Evolutionary conservation across 2,797 vertebrate species (phyloP), one percentile per base, ranked within the genome.

Genomic region (Melanotaenia pygmaea): DNA sequence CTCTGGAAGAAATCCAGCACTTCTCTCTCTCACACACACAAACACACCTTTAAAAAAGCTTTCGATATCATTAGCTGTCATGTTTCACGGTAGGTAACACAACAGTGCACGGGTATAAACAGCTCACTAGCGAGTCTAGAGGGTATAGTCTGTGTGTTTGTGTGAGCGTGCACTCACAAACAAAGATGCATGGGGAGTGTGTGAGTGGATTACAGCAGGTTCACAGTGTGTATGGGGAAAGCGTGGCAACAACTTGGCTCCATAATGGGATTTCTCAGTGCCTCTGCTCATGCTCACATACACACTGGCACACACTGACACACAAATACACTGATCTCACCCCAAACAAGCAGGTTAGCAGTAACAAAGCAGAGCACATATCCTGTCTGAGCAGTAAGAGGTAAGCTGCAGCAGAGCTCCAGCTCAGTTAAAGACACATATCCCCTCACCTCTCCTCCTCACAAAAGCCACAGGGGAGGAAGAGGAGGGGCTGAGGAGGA

Each of bases 1-100:
- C 80, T 82, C 83, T 91, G 86, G 81, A 86, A 77, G 64, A 73
- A 87, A 86, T 87, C 79, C 88, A 83, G 68, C 75, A 66, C n/a
- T 76, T 28, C 62, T 38, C 72, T 56, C 67, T 26, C 57, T 22
- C 75, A 56, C 80, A 51, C 77, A 56, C 64, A 72, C 67, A 83
- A 9, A 84, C 81, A 82, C 78, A 88, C 86, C 83, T 89, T 87
- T 77, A 88, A 81, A 87, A 87, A 87, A 88, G 83, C 79, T 77
- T 88, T 84, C 86, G 85, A 89, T 93, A 91, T 93, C 92, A 93
- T 94, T 94, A 94, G 92, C 91, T 93, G 93, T 93, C 92, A 94
- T 94, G 92, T 93, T 92, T 93, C 91, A 90, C 88, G 82, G 87
- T 86, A 76, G 89, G 88, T 86, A 92, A 90, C 90, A 91, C 88